phyloP scores from a whole-genome alignment of 2,113 vertebrate species.

The Tretioscincus oriximinensis region DNA sequence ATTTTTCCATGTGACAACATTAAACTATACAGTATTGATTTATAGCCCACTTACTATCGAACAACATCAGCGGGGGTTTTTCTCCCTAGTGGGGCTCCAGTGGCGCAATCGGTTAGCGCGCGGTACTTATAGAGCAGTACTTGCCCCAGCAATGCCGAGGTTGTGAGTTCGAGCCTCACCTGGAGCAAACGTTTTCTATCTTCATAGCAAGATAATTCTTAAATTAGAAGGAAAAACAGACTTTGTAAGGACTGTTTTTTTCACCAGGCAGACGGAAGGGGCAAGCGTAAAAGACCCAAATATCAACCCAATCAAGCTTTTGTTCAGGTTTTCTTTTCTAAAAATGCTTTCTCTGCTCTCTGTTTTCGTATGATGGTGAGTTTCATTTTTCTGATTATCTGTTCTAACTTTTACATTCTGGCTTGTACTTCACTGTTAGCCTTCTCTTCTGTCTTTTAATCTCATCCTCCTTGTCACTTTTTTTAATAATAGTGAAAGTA shows the following conservation, averaged over 20 bases:
- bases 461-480: not conserved
- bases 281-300: not conserved
- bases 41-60: not conserved
- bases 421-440: no score
- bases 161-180: slow-evolving; percentile 97
- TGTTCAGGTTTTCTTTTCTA: not conserved
- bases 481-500: no score
- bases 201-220: no score
- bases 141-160: slow-evolving; percentile 84
- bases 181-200: slow-evolving; percentile 79
- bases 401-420: no score
- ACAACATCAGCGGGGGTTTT: no score
- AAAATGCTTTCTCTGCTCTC: no score
- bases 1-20: not conserved
- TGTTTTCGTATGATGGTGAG: no score
- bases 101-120: slow-evolving; percentile 95
- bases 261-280: not conserved
- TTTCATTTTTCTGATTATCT: no score
- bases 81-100: slow-evolving; percentile 75
- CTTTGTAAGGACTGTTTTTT: not conserved
- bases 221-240: no score
- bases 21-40: no score
- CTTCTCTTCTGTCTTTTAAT: not conserved
- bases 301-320: not conserved
- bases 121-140: slow-evolving; percentile 92